A percentile compares a stretch with the other conserved stretches of the same genome.
These are phyloP conservation scores for Metopia argyrocephala DNA, from an alignment of 2,888 invertebrate species.

Conservation along the genomic window DNA sequence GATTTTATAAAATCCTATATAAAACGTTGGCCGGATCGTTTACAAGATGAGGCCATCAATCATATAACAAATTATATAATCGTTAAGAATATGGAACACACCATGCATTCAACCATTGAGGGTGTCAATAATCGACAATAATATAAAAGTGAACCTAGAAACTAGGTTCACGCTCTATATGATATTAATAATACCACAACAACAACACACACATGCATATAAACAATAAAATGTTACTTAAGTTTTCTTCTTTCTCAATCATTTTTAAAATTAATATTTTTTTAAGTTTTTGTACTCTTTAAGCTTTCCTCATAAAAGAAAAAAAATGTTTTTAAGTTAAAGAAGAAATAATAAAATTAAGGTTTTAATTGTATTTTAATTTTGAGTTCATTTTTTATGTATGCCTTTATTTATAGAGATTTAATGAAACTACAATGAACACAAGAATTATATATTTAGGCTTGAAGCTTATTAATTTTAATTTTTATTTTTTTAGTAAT, in stretches of 20 bases:
- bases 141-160: constrained; percentile 73
- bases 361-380: background rate
- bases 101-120: constrained; percentile 74
- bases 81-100: constrained; percentile 77
- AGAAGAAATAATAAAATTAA: background rate
- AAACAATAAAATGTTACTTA: constrained; percentile 60
- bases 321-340: constrained; percentile 18
- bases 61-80: constrained; percentile 77
- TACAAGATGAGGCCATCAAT: constrained; percentile 77
- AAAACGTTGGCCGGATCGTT: constrained; percentile 77
- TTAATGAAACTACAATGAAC: constrained; percentile 19
- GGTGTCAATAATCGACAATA: constrained; percentile 77
- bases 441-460: constrained; percentile 41
- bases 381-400: constrained; percentile 4
- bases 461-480: constrained; percentile 49
- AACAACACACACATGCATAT: constrained; percentile 46
- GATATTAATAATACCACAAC: constrained; percentile 16
- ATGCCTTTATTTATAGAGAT: constrained; percentile 8
- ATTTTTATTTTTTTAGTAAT: constrained; percentile 1
- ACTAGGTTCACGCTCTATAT: constrained; percentile 58
- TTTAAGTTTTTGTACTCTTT: background rate
- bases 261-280: constrained; percentile 4
- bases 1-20: constrained; percentile 77
- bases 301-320: constrained; percentile 1
- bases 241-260: constrained; percentile 31